A percentile compares a stretch with the other conserved stretches of the same genome.
phyloP scores from a whole-genome alignment of 1,140 invertebrate genomes.

The Linepithema humile region DNA sequence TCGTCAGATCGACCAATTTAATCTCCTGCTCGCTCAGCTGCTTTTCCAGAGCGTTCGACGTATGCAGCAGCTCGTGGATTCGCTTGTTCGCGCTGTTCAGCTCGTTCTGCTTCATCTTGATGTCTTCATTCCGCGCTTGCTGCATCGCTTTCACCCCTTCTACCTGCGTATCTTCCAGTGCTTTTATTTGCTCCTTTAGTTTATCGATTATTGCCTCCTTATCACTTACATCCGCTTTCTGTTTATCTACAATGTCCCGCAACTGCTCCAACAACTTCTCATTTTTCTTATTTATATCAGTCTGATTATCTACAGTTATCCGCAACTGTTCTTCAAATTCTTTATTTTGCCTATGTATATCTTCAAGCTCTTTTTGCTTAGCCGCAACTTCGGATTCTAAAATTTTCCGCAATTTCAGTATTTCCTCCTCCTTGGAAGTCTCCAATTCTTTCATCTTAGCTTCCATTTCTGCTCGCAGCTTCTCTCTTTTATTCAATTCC shows the following conservation, averaged over 20 bases:
- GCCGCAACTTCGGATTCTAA: conserved; percentile 64
- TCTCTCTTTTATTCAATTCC: conserved; percentile 59
- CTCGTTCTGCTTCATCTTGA: conserved; percentile 62
- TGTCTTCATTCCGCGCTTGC: conserved; percentile 62
- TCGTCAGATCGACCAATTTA: conserved; percentile 66
- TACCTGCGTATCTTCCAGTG: conserved; percentile 57
- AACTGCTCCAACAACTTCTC: conserved; percentile 60
- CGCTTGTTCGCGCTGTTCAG: conserved; percentile 63
- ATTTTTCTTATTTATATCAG: conserved; percentile 53
- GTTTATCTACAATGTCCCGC: conserved; percentile 53
- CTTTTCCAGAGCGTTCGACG: conserved; percentile 69
- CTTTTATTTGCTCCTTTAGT: conserved; percentile 65
- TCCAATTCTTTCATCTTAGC: conserved; percentile 43
- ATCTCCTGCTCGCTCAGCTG: conserved; percentile 71
- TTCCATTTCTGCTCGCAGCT: conserved; percentile 47
- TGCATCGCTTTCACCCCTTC: conserved; percentile 62
- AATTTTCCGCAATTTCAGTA: conserved; percentile 57
- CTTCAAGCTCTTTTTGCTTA: conserved; percentile 59
- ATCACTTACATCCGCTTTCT: conserved; percentile 58
- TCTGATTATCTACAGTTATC: too few relatives aligned
- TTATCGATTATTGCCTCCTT: conserved; percentile 57
- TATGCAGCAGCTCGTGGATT: conserved; percentile 61
- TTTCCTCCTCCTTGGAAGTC: conserved; percentile 59
- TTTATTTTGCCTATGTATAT: conserved; percentile 54
- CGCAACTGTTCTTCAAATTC: conserved; percentile 65